A percentile compares a stretch with the other conserved stretches of the same genome.
Evolutionary conservation across 2,888 invertebrate genomes (phyloP).

Genomic region (Patella depressa): DNA sequence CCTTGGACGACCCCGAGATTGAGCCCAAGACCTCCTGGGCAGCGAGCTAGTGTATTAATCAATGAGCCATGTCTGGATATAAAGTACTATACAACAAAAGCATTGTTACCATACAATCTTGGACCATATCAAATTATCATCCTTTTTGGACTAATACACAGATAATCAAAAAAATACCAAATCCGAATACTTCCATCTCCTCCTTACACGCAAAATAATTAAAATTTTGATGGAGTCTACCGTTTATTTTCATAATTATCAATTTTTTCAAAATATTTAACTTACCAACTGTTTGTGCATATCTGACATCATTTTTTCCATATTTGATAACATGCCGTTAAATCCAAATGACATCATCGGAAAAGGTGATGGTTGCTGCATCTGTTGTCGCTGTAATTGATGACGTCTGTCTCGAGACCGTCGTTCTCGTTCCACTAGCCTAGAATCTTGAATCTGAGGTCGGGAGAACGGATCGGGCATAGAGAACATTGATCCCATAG

Average conservation of each 20-base stretch:
- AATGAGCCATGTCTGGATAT: too few species aligned
- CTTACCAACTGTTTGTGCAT: conserved; percentile 62
- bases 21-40: conserved; percentile 16
- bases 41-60: background rate
- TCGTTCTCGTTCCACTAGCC: conserved; percentile 24
- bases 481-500: conserved; percentile 49
- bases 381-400: conserved; percentile 30
- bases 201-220: conserved; percentile 21
- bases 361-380: conserved; percentile 13
- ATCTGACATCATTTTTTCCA: conserved; percentile 59
- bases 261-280: conserved; percentile 13
- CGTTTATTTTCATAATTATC: background rate
- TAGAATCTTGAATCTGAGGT: conserved; percentile 13
- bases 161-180: too few species aligned
- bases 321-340: conserved; percentile 58
- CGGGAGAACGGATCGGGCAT: conserved; percentile 44
- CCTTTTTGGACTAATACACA: too few species aligned
- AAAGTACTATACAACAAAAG: too few species aligned
- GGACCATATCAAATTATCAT: too few species aligned
- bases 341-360: conserved; percentile 39
- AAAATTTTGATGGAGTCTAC: background rate
- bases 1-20: background rate
- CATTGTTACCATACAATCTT: too few species aligned
- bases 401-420: background rate
- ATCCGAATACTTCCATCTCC: background rate